These are phyloP conservation scores for Hydractinia symbiolongicarpus DNA, from an alignment of 30 jellyfish, hydroid and myxozoan genomes.

Conservation along the genomic window DNA sequence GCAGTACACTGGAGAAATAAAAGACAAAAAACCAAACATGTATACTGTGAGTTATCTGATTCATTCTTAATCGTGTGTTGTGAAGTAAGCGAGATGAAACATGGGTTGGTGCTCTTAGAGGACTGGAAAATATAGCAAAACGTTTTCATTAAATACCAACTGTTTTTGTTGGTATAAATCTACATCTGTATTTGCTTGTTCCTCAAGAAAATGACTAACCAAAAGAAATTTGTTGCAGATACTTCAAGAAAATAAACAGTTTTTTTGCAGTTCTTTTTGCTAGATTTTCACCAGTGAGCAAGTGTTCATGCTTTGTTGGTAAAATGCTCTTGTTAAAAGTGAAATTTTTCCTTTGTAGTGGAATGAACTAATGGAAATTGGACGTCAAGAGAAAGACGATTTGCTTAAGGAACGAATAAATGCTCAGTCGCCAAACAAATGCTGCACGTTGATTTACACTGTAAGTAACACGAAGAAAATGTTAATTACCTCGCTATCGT, in stretches of 20 bases:
- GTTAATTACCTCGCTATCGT: neutral
- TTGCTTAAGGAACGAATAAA: slow-evolving; percentile 47
- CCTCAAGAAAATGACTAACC: too few relatives aligned
- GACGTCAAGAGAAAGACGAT: slow-evolving; percentile 46
- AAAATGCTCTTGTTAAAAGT: neutral
- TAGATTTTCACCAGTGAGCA: too few relatives aligned
- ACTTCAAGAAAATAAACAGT: too few relatives aligned
- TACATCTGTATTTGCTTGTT: too few relatives aligned
- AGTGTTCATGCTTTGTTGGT: too few relatives aligned
- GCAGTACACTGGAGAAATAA: slow-evolving; percentile 79
- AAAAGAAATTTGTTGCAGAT: too few relatives aligned
- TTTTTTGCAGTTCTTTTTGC: too few relatives aligned
- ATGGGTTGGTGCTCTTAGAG: too few relatives aligned
- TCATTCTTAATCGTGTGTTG: neutral
- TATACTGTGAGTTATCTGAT: slow-evolving; percentile 52
- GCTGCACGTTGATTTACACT: slow-evolving; percentile 86
- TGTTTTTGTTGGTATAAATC: too few relatives aligned
- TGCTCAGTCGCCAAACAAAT: slow-evolving; percentile 50
- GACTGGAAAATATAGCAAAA: too few relatives aligned
- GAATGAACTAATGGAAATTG: slow-evolving; percentile 93
- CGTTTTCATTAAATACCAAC: too few relatives aligned
- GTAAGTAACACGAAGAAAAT: slow-evolving; percentile 17
- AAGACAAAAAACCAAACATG: slow-evolving; percentile 58
- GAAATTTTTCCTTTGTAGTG: slow-evolving; percentile 41
- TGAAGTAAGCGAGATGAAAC: too few relatives aligned